These are phyloP conservation scores for Synergus laeviventris DNA, from an alignment of 2,888 invertebrate genomes.

Conservation along the genomic window DNA sequence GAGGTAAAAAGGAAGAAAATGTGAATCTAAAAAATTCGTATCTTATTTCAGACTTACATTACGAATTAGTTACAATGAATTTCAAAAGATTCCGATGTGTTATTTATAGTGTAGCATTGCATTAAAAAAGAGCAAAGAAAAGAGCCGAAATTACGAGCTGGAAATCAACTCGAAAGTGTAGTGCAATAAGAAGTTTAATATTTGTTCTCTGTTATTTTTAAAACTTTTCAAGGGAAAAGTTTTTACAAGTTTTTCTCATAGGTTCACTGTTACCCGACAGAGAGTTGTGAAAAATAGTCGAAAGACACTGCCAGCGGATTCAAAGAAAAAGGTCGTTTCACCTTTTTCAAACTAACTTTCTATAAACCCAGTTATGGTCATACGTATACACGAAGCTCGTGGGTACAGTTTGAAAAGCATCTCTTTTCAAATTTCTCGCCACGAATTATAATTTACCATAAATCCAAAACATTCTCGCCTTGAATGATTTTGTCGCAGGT, in stretches of 20 bases:
- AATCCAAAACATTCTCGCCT: not conserved
- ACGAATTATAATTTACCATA: not conserved
- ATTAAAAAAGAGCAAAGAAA: not conserved
- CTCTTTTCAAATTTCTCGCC: not conserved
- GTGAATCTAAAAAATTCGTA: not conserved
- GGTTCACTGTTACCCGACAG: not conserved
- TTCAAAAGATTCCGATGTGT: too few relatives aligned
- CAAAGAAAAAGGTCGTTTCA: not conserved
- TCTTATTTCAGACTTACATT: not conserved
- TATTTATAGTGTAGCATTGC: not conserved
- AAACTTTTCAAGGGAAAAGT: constrained; percentile 32
- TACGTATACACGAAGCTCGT: not conserved
- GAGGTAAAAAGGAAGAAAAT: not conserved
- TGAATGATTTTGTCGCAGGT: not conserved
- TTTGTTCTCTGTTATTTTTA: constrained; percentile 34
- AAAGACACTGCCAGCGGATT: constrained; percentile 4
- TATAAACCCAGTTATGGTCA: constrained; percentile 12
- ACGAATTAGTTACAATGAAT: too few relatives aligned
- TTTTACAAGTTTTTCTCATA: constrained; percentile 28
- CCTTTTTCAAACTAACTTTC: constrained; percentile 7
- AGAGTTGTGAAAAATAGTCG: constrained; percentile 30
- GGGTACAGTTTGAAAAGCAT: not conserved
- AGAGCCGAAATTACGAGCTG: not conserved
- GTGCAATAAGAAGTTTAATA: constrained; percentile 25
- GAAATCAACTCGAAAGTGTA: constrained; percentile 23